Evolutionary conservation across 2,888 invertebrate genomes (phyloP), one percentile per base, ranked within the genome.

Genomic region (Synanthedon vespiformis): DNA sequence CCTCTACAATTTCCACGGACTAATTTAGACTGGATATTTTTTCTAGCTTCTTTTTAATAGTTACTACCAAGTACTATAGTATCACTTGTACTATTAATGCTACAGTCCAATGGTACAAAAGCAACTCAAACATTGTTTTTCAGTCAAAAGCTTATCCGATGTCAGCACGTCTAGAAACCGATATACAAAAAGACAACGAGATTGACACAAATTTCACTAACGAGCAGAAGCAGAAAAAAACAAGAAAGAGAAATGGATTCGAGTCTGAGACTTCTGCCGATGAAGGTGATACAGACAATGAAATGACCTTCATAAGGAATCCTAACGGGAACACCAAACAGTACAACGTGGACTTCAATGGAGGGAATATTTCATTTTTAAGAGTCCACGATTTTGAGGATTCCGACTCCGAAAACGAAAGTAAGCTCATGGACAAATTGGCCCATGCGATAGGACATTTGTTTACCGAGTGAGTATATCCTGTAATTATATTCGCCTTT

Each of bases 401-500:
- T 56, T 92, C 92, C 0, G 94, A 94, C 67, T 92, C 93, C 0
- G 94, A 94, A 60, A 92, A 92, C 62, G 93, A 93, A 61, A 90
- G 89, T 63, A 90, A 90, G 1, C 82, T 90, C 2, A 90, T 92
- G 80, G 92, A 92, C 61, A 93, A 92, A 67, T 74, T 94, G 49
- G 90, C 92, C 0, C 90, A 90, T 51, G 92, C 92, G n/a, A 92
- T 93, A 57, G 91, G 92, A 13, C 93, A 93, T 80, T 77, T 95
- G 55, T 94, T 95, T 76, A 93, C 93, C 53, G 93, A 91, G 91
- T 92, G 78, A 84, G 84, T 74, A 12, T 13, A 22, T 22, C 4
- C 41, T 49, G 10, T 16, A 13, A 6, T 41, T 11, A 41, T 41
- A 41, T 41, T 41, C 12, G 41, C 14, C 44, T 44, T 13, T 13